Conservation (phyloP, 2,888 invertebrate species). For the Philereme transversata region DNA sequence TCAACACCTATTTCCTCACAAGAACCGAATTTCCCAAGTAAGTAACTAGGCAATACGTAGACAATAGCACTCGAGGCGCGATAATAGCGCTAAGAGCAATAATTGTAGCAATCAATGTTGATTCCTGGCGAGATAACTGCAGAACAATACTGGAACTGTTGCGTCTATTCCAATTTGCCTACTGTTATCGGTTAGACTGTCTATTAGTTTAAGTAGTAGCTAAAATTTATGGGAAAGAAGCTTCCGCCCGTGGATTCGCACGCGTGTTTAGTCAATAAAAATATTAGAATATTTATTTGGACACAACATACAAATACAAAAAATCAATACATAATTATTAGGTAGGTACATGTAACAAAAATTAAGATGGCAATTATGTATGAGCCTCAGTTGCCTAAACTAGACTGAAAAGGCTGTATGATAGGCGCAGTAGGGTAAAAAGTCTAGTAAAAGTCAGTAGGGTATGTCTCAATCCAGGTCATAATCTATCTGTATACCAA, state of each 20-base stretch:
- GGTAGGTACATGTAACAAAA: too few species aligned
- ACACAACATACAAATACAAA: too few species aligned
- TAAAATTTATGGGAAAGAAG: background rate
- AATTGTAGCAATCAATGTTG: conserved; percentile 52
- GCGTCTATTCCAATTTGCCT: conserved; percentile 41
- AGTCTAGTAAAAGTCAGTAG: too few species aligned
- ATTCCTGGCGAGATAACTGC: conserved; percentile 47
- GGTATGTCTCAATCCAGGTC: too few species aligned
- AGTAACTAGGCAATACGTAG: background rate
- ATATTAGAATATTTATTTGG: too few species aligned
- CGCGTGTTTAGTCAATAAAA: background rate
- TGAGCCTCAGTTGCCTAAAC: too few species aligned
- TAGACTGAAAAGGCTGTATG: too few species aligned
- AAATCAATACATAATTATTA: too few species aligned
- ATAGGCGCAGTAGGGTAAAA: too few species aligned
- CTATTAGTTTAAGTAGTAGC: conserved; percentile 19
- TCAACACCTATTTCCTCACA: conserved; percentile 15
- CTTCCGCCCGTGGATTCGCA: background rate
- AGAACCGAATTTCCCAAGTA: conserved; percentile 19
- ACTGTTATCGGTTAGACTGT: conserved; percentile 5
- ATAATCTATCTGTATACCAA: too few species aligned
- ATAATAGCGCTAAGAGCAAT: conserved; percentile 35
- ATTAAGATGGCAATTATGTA: too few species aligned
- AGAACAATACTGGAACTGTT: conserved; percentile 53
- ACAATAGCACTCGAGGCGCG: conserved; percentile 30